A percentile compares a stretch with the other conserved stretches of the same genome.
phyloP scores from a whole-genome alignment of 1,140 invertebrate species.

The Myzus persicae region DNA sequence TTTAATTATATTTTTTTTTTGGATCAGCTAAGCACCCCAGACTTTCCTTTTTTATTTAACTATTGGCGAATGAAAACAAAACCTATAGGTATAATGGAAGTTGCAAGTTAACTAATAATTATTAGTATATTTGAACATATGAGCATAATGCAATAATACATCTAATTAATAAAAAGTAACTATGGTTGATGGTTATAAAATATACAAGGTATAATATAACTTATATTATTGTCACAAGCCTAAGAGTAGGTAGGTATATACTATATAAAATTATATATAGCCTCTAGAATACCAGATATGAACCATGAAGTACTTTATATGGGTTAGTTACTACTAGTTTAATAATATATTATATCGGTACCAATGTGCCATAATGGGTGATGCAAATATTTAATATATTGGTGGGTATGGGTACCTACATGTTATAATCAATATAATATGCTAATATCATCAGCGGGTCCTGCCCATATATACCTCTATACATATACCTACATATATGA shows the following conservation, averaged over 20 bases:
- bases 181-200: no score
- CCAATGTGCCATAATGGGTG: background rate
- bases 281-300: no score
- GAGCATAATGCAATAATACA: background rate
- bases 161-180: background rate
- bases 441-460: background rate
- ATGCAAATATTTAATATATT: slow-evolving; percentile 11
- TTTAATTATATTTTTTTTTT: background rate
- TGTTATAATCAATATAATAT: background rate
- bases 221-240: no score
- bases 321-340: background rate
- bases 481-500: background rate
- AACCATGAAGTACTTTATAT: background rate
- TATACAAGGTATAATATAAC: no score
- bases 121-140: background rate
- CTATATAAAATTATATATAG: no score
- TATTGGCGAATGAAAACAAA: background rate
- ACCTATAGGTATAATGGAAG: background rate
- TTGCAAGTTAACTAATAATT: background rate
- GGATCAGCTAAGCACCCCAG: background rate
- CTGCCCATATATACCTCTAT: background rate
- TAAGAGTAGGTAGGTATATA: no score
- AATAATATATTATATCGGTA: background rate
- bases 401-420: background rate
- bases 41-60: background rate